A percentile compares a stretch with the other conserved stretches of the same genome.
Conservation (phyloP, 2,797 vertebrate species). For the Poecile montanus region DNA sequence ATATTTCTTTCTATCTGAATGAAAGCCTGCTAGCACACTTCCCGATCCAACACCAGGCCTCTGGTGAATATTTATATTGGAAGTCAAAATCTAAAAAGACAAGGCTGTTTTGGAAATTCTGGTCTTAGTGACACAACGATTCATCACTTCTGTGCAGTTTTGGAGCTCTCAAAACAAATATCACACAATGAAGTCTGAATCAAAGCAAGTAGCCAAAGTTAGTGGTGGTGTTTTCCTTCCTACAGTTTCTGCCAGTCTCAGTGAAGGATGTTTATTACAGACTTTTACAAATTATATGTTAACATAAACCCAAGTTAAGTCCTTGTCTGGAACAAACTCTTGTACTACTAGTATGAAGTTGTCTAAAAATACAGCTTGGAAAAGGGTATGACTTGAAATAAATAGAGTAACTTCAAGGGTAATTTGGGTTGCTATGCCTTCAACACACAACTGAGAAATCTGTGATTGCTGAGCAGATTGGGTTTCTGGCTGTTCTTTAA, state of each 20-base stretch:
- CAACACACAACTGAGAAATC: not conserved
- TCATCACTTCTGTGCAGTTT: not conserved
- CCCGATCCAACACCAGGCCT: not conserved
- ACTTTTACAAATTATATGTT: conserved; percentile 63
- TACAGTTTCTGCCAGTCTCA: conserved; percentile 23
- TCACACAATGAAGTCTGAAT: conserved; percentile 1
- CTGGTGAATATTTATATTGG: conserved; percentile 18
- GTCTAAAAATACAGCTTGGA: conserved; percentile 29
- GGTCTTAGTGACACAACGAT: not conserved
- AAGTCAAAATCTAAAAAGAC: not conserved
- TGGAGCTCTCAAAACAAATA: not conserved
- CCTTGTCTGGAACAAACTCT: conserved; percentile 29
- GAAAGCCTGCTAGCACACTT: not conserved
- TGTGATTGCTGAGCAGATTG: not conserved
- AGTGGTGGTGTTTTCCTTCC: conserved; percentile 22
- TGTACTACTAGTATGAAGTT: not conserved
- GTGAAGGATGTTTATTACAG: conserved; percentile 34
- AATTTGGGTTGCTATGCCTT: conserved; percentile 29
- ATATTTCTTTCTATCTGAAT: not conserved
- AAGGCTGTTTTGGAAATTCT: conserved; percentile 1
- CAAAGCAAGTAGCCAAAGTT: conserved; percentile 20
- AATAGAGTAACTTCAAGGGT: not conserved
- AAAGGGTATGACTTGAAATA: not conserved
- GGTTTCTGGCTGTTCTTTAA: not conserved
- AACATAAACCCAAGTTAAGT: conserved; percentile 44